Evolutionary conservation across 2,888 invertebrate species (phyloP).

Genomic region (Lycophotia porphyrea): DNA sequence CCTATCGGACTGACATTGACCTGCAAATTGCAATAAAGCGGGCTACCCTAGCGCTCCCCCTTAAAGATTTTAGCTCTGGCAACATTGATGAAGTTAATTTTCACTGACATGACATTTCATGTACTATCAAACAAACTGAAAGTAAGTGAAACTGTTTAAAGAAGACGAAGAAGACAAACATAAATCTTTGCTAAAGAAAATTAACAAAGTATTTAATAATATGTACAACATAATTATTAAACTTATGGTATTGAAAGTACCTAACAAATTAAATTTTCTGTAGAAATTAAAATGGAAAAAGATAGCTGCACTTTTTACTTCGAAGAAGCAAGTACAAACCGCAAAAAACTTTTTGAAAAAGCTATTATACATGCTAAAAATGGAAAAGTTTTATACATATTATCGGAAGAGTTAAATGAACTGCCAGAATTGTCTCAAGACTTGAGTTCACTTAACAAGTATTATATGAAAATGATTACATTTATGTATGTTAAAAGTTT

Average conservation of each 20-base stretch:
- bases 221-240: neutral
- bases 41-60: no score
- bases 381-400: constrained; percentile 85
- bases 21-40: no score
- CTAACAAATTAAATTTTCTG: neutral
- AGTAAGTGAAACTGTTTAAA: neutral
- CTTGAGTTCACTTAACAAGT: constrained; percentile 75
- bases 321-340: constrained; percentile 73
- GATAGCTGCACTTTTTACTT: constrained; percentile 73
- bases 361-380: constrained; percentile 77
- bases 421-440: constrained; percentile 85
- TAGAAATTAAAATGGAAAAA: constrained; percentile 34
- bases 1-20: no score
- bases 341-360: constrained; percentile 82
- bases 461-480: constrained; percentile 86
- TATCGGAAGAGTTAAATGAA: constrained; percentile 82
- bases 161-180: neutral
- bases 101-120: neutral
- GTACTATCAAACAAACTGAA: no score
- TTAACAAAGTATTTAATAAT: neutral
- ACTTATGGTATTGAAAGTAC: neutral
- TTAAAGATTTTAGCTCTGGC: neutral
- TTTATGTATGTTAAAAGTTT: constrained; percentile 82
- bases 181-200: neutral
- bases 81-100: neutral